These are phyloP conservation scores for Vanacampus margaritifer DNA, from an alignment of 2,113 vertebrate species.

Conservation along the genomic window DNA sequence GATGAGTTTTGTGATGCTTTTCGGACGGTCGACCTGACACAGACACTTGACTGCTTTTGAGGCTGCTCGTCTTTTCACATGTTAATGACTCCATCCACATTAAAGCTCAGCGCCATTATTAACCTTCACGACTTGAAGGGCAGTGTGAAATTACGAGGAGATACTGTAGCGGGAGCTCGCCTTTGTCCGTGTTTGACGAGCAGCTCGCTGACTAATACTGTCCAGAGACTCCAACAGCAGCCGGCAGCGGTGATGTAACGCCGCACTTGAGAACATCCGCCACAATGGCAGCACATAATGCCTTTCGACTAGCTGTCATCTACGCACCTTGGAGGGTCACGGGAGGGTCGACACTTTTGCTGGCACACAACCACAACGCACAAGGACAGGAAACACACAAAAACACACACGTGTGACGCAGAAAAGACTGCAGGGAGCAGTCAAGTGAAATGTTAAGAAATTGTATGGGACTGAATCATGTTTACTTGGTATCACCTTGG, in stretches of 20 bases:
- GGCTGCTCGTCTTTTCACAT: conserved; percentile 66
- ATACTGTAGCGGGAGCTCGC: background rate
- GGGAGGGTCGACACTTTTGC: background rate
- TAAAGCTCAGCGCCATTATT: conserved; percentile 54
- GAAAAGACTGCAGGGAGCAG: too few relatives aligned
- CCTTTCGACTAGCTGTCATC: conserved; percentile 21
- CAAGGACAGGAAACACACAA: background rate
- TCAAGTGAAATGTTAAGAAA: too few relatives aligned
- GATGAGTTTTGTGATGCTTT: background rate
- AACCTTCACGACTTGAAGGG: conserved; percentile 56
- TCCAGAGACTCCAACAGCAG: background rate
- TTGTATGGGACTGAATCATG: too few relatives aligned
- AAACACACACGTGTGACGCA: too few relatives aligned
- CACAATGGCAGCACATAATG: conserved; percentile 8
- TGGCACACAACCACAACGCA: background rate
- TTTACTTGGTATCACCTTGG: too few relatives aligned
- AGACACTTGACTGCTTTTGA: conserved; percentile 63
- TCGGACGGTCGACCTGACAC: background rate
- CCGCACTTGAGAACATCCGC: conserved; percentile 1
- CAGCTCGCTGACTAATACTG: background rate
- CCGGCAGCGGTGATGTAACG: conserved; percentile 2
- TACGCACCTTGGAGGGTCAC: conserved; percentile 8
- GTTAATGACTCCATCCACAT: conserved; percentile 66
- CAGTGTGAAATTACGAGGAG: conserved; percentile 7
- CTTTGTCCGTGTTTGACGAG: background rate